Conservation (phyloP, 2,888 invertebrate genomes). For the Gastracanthus pulcherrimus region DNA sequence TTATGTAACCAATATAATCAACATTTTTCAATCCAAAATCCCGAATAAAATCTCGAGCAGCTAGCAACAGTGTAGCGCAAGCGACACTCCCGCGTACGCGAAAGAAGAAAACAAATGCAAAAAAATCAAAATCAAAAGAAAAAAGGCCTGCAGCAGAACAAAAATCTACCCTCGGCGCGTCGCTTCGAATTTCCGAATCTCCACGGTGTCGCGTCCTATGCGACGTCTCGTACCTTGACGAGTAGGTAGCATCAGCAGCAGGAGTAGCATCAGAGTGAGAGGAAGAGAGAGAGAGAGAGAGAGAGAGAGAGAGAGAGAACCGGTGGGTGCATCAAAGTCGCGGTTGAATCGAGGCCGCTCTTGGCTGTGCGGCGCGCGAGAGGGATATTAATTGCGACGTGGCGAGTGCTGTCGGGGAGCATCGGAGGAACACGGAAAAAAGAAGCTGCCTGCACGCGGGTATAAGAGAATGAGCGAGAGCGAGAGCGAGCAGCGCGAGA, state of each 20-base stretch:
- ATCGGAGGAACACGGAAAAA: conserved; percentile 2
- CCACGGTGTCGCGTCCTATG: conserved; percentile 28
- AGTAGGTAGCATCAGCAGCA: conserved; percentile 50
- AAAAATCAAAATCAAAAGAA: neutral
- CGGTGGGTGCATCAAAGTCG: conserved; percentile 66
- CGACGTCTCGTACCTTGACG: conserved; percentile 19
- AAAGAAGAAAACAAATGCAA: neutral
- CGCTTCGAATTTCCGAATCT: conserved; percentile 51
- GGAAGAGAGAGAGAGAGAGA: too few species aligned
- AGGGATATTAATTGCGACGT: conserved; percentile 71
- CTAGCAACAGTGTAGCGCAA: neutral
- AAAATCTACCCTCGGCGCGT: conserved; percentile 2
- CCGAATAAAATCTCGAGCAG: too few species aligned
- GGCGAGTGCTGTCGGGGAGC: conserved; percentile 60
- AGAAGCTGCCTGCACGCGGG: neutral
- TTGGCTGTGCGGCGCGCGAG: conserved; percentile 54
- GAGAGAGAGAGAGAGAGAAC: conserved; percentile 64
- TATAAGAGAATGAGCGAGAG: neutral
- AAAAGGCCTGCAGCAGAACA: neutral
- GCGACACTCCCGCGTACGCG: neutral
- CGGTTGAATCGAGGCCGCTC: conserved; percentile 67
- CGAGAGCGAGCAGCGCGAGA: neutral
- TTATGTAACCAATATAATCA: too few species aligned
- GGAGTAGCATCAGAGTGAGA: neutral
- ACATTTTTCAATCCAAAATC: neutral